These are phyloP conservation scores for Macrosiphum euphorbiae DNA, from an alignment of 2,888 invertebrate genomes.

Conservation along the genomic window DNA sequence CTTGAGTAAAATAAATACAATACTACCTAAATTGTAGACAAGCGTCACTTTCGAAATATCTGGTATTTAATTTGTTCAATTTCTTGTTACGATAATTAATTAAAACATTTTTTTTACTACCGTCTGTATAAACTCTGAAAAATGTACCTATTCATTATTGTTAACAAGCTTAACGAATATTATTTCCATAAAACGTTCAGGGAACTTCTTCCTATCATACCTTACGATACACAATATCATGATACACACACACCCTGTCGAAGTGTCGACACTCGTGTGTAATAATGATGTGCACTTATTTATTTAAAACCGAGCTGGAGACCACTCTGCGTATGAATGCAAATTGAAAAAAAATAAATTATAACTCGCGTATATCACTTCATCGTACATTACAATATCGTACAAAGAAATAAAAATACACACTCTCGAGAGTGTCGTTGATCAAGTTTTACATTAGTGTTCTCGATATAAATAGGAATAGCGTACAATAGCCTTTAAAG, in stretches of 20 bases:
- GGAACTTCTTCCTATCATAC: neutral
- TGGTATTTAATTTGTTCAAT: neutral
- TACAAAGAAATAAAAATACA: neutral
- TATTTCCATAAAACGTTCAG: neutral
- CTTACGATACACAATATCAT: neutral
- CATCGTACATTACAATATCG: neutral
- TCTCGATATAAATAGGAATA: neutral
- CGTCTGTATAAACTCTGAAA: neutral
- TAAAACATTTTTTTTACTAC: neutral
- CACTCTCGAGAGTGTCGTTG: neutral
- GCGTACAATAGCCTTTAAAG: neutral
- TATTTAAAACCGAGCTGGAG: neutral
- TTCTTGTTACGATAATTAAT: neutral
- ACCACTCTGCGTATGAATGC: neutral
- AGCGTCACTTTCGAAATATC: neutral
- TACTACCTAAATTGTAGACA: neutral
- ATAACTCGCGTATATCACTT: neutral
- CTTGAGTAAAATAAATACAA: neutral
- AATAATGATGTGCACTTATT: neutral
- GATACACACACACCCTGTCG: too few relatives aligned
- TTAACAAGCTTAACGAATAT: neutral
- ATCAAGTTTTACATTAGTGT: slow-evolving; percentile 1
- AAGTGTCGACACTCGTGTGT: too few relatives aligned
- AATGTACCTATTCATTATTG: neutral
- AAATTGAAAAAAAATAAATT: neutral